Evolutionary conservation across 2,888 invertebrate genomes (phyloP).

Genomic region (Mesorhabditis spiculigera): DNA sequence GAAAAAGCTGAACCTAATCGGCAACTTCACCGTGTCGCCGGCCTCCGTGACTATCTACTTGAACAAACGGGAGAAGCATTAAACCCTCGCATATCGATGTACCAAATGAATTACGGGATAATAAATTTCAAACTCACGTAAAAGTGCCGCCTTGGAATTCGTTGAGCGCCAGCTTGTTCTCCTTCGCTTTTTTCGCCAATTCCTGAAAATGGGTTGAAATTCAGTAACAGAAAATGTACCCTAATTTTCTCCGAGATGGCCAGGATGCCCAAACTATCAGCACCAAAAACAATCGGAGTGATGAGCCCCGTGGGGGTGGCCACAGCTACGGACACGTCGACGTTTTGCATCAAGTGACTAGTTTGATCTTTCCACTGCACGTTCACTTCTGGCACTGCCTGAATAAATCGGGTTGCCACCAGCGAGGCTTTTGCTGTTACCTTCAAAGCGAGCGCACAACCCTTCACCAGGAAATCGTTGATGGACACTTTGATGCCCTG

Average conservation of each 20-base stretch:
- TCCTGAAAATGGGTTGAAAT: slow-evolving; percentile 20
- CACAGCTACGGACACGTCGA: slow-evolving; percentile 92
- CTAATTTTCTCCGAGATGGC: slow-evolving; percentile 61
- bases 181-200: slow-evolving; percentile 42
- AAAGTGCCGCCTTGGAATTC: slow-evolving; percentile 68
- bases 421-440: slow-evolving; percentile 62
- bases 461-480: slow-evolving; percentile 71
- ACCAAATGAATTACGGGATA: not conserved
- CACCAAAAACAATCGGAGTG: slow-evolving; percentile 81
- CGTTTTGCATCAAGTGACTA: slow-evolving; percentile 58
- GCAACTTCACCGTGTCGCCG: slow-evolving; percentile 20
- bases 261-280: slow-evolving; percentile 64
- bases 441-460: slow-evolving; percentile 67
- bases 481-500: slow-evolving; percentile 63
- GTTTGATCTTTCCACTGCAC: slow-evolving; percentile 26
- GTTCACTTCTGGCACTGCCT: slow-evolving; percentile 32
- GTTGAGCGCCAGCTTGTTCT: slow-evolving; percentile 68
- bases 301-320: slow-evolving; percentile 85
- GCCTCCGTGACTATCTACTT: slow-evolving; percentile 19
- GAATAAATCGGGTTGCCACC: slow-evolving; percentile 56
- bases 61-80: slow-evolving; percentile 7
- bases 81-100: not conserved
- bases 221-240: slow-evolving; percentile 8
- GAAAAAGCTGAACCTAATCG: slow-evolving; percentile 22
- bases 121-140: slow-evolving; percentile 40